phyloP scores from a whole-genome alignment of 2,888 invertebrate genomes.

The Ichneumoninae sp. region DNA sequence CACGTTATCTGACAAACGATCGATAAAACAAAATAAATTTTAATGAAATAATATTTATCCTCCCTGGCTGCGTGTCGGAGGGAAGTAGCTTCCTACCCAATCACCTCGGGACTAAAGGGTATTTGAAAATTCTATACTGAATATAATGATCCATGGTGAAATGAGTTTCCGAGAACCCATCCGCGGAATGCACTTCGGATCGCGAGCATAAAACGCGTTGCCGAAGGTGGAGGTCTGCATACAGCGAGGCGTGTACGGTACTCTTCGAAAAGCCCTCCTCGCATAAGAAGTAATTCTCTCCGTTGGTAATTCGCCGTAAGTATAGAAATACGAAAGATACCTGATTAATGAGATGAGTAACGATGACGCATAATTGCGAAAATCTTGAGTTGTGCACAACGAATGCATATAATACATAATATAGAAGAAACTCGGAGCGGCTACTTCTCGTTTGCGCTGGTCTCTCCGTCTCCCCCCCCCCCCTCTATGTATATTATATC shows the following conservation, averaged over 20 bases:
- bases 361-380: slow-evolving; percentile 70
- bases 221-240: background rate
- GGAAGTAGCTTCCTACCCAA: background rate
- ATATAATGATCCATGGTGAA: background rate
- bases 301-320: slow-evolving; percentile 5
- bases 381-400: slow-evolving; percentile 57
- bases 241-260: slow-evolving; percentile 5
- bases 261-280: background rate
- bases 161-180: slow-evolving; percentile 17
- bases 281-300: slow-evolving; percentile 12
- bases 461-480: background rate
- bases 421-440: slow-evolving; percentile 17
- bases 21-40: background rate
- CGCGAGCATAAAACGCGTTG: slow-evolving; percentile 9
- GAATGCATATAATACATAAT: background rate
- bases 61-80: background rate
- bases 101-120: background rate
- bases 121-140: background rate
- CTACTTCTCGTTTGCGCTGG: slow-evolving; percentile 10
- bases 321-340: slow-evolving; percentile 41
- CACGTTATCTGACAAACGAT: background rate
- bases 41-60: background rate
- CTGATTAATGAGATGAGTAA: slow-evolving; percentile 72
- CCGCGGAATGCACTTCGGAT: slow-evolving; percentile 24
- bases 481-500: slow-evolving; percentile 6